Base-by-base conservation (phyloP, 2,113 vertebrate genomes). In the Cavia aperea region DNA sequence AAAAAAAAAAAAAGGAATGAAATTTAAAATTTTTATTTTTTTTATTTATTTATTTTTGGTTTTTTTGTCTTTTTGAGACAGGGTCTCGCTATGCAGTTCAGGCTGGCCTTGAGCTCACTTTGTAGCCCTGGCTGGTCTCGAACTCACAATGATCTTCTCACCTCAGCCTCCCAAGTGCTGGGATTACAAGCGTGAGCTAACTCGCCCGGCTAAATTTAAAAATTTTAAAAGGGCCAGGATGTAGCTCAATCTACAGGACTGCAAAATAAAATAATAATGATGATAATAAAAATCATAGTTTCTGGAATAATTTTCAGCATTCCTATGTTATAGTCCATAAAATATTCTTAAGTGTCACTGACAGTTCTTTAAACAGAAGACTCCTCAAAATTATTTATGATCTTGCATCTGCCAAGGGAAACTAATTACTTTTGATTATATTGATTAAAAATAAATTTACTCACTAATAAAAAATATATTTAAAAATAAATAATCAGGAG, bases 371-470 rank as follows among this genome's bases (percentile, higher is more conserved):
- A 36, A 29, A 29, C 75, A 83, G 68, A 83, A 93, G 70, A 46
- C 3, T 24, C 36, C 15, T 62, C 81, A 89, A 91, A 82, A 75
- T 62, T 15, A 83, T 78, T 94, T 87, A 18, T 12, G 10, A 65
- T 86, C 84, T 88, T 88, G 51, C 6, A 77, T 95, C 87, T 92
- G 79, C 75, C 75, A 81, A 85, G 60, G 58, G 79, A 58, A 92
- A 75, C 51, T 90, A 68, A 88, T 75, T 68, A 78, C 46, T 95
- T 73, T 93, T 56, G 21, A 29, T 84, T 89, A 87, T 33, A 79
- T 21, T 84, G 23, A 90, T 6, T 90, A 60, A 92, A 91, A 94
- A 73, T 85, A 81, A 94, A 90, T 51, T 90, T 90, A 24, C 46
- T 29, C 73, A 77, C 39, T 77, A 49, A 14, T 49, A 77, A 77